Conservation (phyloP, 2,888 invertebrate genomes). For the Acronicta leporina region DNA sequence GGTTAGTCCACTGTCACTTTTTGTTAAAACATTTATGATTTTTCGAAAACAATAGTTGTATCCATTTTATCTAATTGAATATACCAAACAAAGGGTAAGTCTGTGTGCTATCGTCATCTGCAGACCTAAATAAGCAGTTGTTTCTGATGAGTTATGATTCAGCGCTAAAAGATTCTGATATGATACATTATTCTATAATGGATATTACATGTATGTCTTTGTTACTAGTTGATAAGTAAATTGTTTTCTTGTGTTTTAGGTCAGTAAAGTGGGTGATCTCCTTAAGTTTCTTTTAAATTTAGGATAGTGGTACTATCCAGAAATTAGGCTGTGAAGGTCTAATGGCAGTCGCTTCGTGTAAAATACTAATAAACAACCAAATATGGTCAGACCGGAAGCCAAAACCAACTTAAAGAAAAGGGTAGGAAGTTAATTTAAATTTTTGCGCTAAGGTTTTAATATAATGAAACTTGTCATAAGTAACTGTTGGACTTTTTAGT, state of each 20-base stretch:
- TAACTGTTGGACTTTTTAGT: too few species aligned
- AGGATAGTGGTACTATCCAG: too few species aligned
- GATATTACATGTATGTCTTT: constrained; percentile 33
- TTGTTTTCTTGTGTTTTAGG: constrained; percentile 7
- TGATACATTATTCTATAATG: constrained; percentile 40
- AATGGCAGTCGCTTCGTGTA: too few species aligned
- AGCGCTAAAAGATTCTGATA: constrained; percentile 38
- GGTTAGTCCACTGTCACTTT: constrained; percentile 24
- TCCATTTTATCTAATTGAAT: constrained; percentile 51
- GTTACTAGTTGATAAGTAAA: constrained; percentile 31
- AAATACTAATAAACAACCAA: too few species aligned
- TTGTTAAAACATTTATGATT: constrained; percentile 34
- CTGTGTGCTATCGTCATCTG: constrained; percentile 48
- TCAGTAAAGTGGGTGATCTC: constrained; percentile 5
- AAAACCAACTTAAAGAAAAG: too few species aligned
- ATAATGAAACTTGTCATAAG: too few species aligned
- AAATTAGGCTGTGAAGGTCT: too few species aligned
- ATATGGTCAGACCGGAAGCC: too few species aligned
- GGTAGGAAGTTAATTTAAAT: too few species aligned
- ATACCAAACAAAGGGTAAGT: constrained; percentile 44
- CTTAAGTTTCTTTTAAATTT: too few species aligned
- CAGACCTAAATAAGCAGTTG: constrained; percentile 56
- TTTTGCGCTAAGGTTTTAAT: too few species aligned
- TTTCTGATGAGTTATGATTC: constrained; percentile 51
- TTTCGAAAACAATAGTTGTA: constrained; percentile 42